These are phyloP conservation scores for Babylonia areolata DNA, from an alignment of 1,140 invertebrate species.

Conservation along the genomic window DNA sequence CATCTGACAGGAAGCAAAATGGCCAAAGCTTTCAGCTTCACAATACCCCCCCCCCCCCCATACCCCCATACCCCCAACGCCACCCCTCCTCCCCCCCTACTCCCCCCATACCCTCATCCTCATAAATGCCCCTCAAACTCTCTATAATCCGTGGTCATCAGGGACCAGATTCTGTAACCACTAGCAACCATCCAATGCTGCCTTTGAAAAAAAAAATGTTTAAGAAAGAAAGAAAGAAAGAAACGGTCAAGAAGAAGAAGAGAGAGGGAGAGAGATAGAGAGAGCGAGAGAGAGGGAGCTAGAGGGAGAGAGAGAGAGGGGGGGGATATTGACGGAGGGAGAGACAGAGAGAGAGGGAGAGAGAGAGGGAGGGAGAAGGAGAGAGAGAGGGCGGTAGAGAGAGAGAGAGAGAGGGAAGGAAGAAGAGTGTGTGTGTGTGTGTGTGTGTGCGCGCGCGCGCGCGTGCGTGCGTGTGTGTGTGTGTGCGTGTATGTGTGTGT, in stretches of 20 bases:
- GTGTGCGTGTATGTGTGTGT: no score
- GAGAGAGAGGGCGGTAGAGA: neutral
- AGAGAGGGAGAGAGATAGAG: conserved; percentile 37
- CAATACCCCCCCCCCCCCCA: neutral
- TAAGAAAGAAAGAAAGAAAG: neutral
- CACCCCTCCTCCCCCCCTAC: neutral
- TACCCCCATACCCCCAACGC: neutral
- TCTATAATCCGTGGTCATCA: no score
- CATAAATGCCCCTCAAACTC: no score
- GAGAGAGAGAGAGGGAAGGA: neutral
- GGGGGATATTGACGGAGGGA: neutral
- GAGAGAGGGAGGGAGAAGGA: neutral
- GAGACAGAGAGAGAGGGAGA: neutral
- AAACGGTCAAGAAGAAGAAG: neutral
- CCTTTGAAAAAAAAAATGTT: no score
- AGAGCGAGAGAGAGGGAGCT: conserved; percentile 32
- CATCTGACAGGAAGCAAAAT: no score
- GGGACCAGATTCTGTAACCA: neutral
- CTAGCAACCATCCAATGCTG: neutral
- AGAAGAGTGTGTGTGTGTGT: no score
- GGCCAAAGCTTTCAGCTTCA: neutral
- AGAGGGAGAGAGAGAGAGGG: conserved; percentile 3
- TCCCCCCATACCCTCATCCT: neutral
- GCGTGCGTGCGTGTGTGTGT: neutral
- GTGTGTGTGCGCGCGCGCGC: neutral